phyloP scores from a whole-genome alignment of 2,113 vertebrate species.

The Eudyptes chrysolophus region DNA sequence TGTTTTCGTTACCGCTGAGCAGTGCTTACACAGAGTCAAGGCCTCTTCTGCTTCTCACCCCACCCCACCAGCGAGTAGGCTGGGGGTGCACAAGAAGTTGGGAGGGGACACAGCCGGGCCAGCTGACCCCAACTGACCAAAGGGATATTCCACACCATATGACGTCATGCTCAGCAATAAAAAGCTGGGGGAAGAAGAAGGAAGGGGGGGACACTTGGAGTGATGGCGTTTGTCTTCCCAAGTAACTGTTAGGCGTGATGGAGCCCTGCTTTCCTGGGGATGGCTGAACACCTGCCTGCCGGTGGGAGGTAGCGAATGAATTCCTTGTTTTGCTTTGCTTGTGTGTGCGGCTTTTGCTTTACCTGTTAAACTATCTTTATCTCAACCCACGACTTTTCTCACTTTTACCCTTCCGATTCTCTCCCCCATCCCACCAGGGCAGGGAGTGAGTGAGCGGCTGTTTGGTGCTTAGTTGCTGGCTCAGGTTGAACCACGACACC shows the following conservation, averaged over 20 bases:
- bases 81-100: neutral
- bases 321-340: neutral
- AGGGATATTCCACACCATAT: neutral
- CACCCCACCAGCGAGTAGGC: neutral
- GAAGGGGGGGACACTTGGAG: accelerated
- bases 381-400: neutral
- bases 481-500: neutral
- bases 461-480: neutral
- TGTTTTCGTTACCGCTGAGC: accelerated
- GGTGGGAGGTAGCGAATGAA: neutral
- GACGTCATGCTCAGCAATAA: neutral
- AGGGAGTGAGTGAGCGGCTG: accelerated
- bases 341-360: accelerated
- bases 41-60: neutral
- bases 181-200: neutral
- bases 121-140: neutral
- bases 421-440: neutral
- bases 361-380: neutral
- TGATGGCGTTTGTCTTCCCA: neutral
- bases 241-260: accelerated
- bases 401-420: neutral
- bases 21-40: neutral
- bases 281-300: neutral
- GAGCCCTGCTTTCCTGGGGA: neutral
- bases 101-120: neutral